These are phyloP conservation scores for Lypha dubia DNA, from an alignment of 2,888 invertebrate species.

Conservation along the genomic window DNA sequence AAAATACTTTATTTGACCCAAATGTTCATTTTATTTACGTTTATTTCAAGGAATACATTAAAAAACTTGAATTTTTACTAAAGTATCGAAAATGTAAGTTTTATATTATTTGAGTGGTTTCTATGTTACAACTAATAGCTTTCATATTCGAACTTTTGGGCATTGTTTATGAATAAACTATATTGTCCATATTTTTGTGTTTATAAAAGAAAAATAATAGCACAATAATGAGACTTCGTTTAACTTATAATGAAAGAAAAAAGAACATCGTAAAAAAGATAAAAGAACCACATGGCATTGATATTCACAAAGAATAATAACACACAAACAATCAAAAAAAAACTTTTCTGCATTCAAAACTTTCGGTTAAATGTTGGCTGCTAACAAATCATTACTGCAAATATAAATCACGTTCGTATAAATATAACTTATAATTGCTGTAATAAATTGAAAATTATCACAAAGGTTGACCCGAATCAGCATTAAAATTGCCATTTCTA, in stretches of 20 bases:
- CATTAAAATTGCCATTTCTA: slow-evolving; percentile 23
- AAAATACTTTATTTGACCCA: background rate
- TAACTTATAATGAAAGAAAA: background rate
- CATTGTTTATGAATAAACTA: background rate
- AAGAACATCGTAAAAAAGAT: background rate
- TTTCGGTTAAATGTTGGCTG: background rate
- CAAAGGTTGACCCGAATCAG: slow-evolving; percentile 28
- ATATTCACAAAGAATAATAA: background rate
- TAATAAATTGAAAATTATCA: slow-evolving; percentile 12
- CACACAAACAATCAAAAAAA: background rate
- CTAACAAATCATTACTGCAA: too few relatives aligned
- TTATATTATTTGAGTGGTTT: too few relatives aligned
- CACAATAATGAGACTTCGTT: background rate
- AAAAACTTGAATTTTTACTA: too few relatives aligned
- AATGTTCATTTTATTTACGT: too few relatives aligned
- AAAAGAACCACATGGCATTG: background rate
- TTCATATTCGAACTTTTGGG: background rate
- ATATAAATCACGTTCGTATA: background rate
- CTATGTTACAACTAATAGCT: background rate
- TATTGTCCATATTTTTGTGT: background rate
- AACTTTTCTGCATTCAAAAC: background rate
- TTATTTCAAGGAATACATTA: too few relatives aligned
- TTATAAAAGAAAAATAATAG: background rate
- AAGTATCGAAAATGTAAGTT: too few relatives aligned
- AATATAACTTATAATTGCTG: background rate